Conservation (phyloP, 2,797 vertebrate genomes). For the Neomorphus geoffroyi region DNA sequence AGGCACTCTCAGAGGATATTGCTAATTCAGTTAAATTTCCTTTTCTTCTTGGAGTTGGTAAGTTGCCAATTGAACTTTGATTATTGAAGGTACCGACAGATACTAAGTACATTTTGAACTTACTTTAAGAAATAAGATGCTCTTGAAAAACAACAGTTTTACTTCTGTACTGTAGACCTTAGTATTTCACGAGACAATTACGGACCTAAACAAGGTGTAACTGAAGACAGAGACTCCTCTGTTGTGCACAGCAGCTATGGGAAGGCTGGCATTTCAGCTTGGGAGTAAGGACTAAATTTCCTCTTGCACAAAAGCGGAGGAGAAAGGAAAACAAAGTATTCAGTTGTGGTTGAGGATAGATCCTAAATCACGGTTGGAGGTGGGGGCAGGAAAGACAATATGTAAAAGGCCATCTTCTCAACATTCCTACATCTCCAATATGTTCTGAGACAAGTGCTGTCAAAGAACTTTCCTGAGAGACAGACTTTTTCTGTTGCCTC, state of each 20-base stretch:
- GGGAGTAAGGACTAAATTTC: not conserved
- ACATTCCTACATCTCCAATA: accelerated
- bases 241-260: not conserved
- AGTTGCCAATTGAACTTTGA: not conserved
- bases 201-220: not conserved
- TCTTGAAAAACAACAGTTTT: not conserved
- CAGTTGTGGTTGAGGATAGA: not conserved
- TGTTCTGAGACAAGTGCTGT: not conserved
- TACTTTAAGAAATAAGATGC: not conserved
- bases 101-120: not conserved
- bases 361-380: not conserved
- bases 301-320: not conserved
- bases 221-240: not conserved
- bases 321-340: not conserved
- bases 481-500: not conserved
- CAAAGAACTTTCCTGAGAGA: not conserved
- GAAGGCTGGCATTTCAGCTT: not conserved
- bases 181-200: not conserved
- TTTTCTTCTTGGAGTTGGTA: not conserved
- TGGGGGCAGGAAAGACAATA: not conserved
- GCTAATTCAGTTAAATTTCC: not conserved
- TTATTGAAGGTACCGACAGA: not conserved
- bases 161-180: not conserved
- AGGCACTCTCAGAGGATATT: not conserved
- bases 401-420: not conserved